A percentile compares a stretch with the other conserved stretches of the same genome.
phyloP scores from a whole-genome alignment of 2,888 invertebrate species.

The Gortyna flavago region DNA sequence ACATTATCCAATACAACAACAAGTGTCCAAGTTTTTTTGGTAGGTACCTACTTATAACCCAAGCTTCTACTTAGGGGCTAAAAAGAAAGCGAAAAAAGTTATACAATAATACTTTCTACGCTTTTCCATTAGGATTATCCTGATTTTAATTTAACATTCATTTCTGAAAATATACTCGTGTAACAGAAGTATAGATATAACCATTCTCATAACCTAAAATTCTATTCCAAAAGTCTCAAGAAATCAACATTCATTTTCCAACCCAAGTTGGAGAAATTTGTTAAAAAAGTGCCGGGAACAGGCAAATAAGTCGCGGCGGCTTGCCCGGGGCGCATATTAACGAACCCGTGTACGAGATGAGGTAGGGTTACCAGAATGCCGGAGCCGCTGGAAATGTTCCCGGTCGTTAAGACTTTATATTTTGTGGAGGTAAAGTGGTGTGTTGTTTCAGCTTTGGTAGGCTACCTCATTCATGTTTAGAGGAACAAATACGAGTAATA shows the following conservation, averaged over 20 bases:
- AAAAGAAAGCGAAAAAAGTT: background rate
- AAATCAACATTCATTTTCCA: slow-evolving; percentile 71
- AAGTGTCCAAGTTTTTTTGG: background rate
- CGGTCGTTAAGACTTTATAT: slow-evolving; percentile 23
- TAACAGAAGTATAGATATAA: slow-evolving; percentile 40
- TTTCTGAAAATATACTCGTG: slow-evolving; percentile 11
- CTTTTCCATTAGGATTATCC: background rate
- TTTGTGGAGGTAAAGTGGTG: background rate
- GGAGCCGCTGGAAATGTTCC: slow-evolving; percentile 43
- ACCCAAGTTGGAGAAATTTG: slow-evolving; percentile 71
- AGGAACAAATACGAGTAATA: background rate
- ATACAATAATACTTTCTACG: background rate
- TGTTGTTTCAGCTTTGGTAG: background rate
- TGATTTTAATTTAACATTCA: slow-evolving; percentile 19
- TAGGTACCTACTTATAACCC: background rate
- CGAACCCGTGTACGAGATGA: slow-evolving; percentile 66
- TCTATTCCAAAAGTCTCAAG: slow-evolving; percentile 62
- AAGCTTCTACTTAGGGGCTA: background rate
- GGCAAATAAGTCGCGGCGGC: slow-evolving; percentile 71
- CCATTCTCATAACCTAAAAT: slow-evolving; percentile 61
- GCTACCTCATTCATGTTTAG: background rate
- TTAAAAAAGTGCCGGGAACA: slow-evolving; percentile 76
- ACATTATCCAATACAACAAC: background rate
- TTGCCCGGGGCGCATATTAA: slow-evolving; percentile 77
- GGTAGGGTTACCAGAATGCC: slow-evolving; percentile 61